Conservation (phyloP, 2,113 vertebrate genomes). For the Rana temporaria region DNA sequence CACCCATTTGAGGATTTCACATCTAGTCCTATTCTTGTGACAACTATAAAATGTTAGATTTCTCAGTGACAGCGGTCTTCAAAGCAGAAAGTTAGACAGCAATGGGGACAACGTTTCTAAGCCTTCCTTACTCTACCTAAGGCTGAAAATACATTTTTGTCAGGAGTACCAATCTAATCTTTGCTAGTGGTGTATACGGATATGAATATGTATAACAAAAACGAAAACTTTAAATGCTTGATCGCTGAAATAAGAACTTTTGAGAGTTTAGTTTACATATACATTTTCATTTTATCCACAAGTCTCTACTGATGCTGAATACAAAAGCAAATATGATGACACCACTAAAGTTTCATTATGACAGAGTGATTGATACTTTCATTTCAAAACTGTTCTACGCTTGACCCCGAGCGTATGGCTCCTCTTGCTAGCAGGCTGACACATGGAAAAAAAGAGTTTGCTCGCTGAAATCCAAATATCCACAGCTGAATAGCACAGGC, state of each 20-base stretch:
- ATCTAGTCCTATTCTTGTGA: too few species aligned
- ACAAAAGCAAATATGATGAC: constrained; percentile 70
- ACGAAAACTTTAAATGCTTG: too few species aligned
- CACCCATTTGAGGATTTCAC: too few species aligned
- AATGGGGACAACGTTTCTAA: too few species aligned
- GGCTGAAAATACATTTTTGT: too few species aligned
- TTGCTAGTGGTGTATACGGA: too few species aligned
- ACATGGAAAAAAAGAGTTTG: constrained; percentile 57
- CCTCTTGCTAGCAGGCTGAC: constrained; percentile 65
- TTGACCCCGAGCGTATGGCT: constrained; percentile 63
- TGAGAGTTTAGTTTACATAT: not conserved
- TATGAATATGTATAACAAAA: too few species aligned
- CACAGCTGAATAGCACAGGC: constrained; percentile 44
- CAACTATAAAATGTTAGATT: too few species aligned
- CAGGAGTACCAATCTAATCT: too few species aligned
- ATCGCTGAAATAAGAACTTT: not conserved
- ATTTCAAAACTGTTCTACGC: constrained; percentile 67
- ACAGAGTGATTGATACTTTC: constrained; percentile 66
- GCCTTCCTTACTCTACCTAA: too few species aligned
- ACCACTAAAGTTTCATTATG: constrained; percentile 67
- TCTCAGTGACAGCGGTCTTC: too few species aligned
- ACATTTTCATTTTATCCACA: constrained; percentile 11
- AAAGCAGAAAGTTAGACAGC: too few species aligned
- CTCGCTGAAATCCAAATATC: constrained; percentile 59
- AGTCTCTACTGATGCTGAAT: constrained; percentile 59